Conservation (phyloP, 2,888 invertebrate species). For the Onchidella celtica region DNA sequence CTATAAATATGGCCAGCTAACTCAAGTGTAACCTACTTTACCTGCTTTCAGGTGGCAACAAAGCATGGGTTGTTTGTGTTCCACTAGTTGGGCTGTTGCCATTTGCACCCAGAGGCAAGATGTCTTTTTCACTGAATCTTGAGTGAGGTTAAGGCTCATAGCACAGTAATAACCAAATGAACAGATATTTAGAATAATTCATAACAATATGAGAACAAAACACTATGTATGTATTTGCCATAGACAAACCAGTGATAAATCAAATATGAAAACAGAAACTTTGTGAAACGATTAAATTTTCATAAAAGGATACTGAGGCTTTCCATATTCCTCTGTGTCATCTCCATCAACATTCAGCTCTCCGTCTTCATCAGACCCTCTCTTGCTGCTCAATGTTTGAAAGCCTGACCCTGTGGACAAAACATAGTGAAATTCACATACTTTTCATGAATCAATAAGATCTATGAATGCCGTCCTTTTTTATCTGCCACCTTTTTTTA, state of each 20-base stretch:
- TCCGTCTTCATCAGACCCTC: conserved; percentile 85
- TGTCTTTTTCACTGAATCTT: conserved; percentile 84
- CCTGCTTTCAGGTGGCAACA: conserved; percentile 34
- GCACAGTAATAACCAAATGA: neutral
- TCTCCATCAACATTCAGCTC: conserved; percentile 93
- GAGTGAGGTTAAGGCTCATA: neutral
- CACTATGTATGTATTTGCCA: no score
- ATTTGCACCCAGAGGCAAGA: conserved; percentile 81
- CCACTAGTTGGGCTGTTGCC: conserved; percentile 48
- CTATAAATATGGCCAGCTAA: no score
- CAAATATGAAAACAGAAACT: no score
- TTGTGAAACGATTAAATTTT: no score
- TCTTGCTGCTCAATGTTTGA: conserved; percentile 65
- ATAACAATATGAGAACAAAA: no score
- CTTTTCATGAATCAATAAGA: no score
- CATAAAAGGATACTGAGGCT: conserved; percentile 88
- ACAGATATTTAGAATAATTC: no score
- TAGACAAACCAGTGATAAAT: no score
- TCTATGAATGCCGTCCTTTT: no score
- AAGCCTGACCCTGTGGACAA: conserved; percentile 72
- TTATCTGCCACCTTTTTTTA: no score
- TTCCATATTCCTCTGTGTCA: conserved; percentile 90
- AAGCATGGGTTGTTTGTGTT: neutral
- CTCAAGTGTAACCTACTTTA: no score
- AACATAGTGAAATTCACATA: neutral